A percentile compares a stretch with the other conserved stretches of the same genome.
phyloP scores from a whole-genome alignment of 2,113 vertebrate genomes.

The Eidolon helvum region DNA sequence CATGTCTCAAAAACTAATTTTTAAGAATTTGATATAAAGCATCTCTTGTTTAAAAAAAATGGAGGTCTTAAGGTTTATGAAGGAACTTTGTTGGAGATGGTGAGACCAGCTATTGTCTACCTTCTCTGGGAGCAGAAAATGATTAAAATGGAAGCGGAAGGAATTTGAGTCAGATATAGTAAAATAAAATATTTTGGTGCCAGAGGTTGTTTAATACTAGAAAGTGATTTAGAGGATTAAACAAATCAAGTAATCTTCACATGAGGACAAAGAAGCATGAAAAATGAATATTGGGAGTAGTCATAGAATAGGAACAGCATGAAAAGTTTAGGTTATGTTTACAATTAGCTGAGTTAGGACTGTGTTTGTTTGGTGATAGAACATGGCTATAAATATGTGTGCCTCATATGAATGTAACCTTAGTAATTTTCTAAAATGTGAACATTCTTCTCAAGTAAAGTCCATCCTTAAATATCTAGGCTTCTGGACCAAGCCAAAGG shows the following conservation, averaged over 20 bases:
- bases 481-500: neutral
- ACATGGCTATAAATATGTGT: neutral
- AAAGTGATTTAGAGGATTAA: neutral
- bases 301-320: neutral
- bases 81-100: neutral
- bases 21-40: slow-evolving; percentile 50
- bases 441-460: slow-evolving; percentile 12
- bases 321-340: neutral
- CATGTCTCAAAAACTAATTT: slow-evolving; percentile 30
- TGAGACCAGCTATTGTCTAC: slow-evolving; percentile 15
- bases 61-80: slow-evolving; percentile 13
- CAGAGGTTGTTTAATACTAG: slow-evolving; percentile 24
- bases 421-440: neutral
- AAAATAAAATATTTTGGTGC: neutral
- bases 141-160: neutral
- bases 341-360: neutral
- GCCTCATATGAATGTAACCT: neutral
- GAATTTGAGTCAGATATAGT: slow-evolving; percentile 11
- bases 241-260: neutral
- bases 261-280: neutral
- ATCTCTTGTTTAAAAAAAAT: slow-evolving; percentile 37
- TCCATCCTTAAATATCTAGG: neutral
- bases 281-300: neutral
- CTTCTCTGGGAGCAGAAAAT: neutral
- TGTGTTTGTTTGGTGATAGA: neutral